Conservation (phyloP, 2,888 invertebrate species). For the Ashinkailepas kermadecensis region DNA sequence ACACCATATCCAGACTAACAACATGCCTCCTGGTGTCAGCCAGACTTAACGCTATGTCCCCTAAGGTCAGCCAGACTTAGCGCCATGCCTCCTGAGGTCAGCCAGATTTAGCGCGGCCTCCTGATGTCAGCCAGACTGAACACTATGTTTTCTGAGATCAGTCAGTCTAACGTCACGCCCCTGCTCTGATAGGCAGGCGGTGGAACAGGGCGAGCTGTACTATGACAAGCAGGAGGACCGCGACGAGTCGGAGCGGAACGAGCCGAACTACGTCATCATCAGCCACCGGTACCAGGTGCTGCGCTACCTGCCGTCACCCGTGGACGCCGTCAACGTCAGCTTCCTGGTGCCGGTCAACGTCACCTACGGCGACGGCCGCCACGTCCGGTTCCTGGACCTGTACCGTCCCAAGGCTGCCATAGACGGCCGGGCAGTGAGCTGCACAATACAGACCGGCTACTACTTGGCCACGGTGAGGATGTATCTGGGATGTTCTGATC, state of each 20-base stretch:
- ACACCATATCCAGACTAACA: too few species aligned
- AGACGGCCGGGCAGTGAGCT: background rate
- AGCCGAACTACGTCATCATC: constrained; percentile 10
- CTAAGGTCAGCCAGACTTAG: too few species aligned
- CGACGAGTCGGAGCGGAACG: constrained; percentile 16
- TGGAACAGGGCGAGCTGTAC: constrained; percentile 4
- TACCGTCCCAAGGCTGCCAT: constrained; percentile 8
- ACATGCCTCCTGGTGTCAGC: too few species aligned
- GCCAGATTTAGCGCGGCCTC: too few species aligned
- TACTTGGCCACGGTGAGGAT: background rate
- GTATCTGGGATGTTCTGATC: too few species aligned
- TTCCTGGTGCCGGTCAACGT: constrained; percentile 23
- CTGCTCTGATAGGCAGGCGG: background rate
- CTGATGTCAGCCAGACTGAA: too few species aligned
- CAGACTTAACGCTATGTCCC: too few species aligned
- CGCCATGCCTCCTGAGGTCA: too few species aligned
- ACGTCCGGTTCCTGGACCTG: constrained; percentile 2
- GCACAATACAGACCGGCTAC: constrained; percentile 19
- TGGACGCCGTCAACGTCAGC: constrained; percentile 14
- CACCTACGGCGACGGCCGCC: background rate
- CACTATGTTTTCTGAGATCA: too few species aligned
- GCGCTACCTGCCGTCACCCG: constrained; percentile 10
- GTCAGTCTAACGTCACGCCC: too few species aligned
- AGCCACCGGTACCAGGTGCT: constrained; percentile 21
- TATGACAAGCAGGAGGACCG: constrained; percentile 22